These are phyloP conservation scores for Drosophila lacicola DNA, from an alignment of 2,888 invertebrate genomes.

Conservation along the genomic window DNA sequence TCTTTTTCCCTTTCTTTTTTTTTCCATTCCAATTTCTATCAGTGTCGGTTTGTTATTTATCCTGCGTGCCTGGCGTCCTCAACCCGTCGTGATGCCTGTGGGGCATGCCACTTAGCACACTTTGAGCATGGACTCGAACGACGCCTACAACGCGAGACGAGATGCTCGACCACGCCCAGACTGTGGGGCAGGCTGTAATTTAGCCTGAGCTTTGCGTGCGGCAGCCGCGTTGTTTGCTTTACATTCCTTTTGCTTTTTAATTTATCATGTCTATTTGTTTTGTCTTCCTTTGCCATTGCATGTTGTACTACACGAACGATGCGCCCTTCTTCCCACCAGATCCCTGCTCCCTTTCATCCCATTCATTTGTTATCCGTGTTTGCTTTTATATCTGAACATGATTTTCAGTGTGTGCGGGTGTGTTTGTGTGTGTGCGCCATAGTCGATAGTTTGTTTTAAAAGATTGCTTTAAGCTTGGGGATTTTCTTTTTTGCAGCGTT, in stretches of 20 bases:
- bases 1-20: conserved; percentile 3
- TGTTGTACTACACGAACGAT: conserved; percentile 37
- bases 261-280: conserved; percentile 80
- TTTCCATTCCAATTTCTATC: conserved; percentile 50
- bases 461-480: conserved; percentile 54
- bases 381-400: conserved; percentile 41
- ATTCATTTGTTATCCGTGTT: conserved; percentile 75
- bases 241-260: conserved; percentile 70
- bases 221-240: conserved; percentile 59
- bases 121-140: conserved; percentile 36
- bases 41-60: conserved; percentile 76
- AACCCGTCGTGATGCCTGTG: conserved; percentile 47
- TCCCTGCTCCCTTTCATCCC: conserved; percentile 16
- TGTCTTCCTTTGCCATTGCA: conserved; percentile 61
- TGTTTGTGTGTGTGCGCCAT: conserved; percentile 34
- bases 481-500: conserved; percentile 57
- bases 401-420: conserved; percentile 14
- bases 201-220: conserved; percentile 58
- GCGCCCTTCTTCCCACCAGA: not conserved
- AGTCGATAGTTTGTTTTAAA: conserved; percentile 71
- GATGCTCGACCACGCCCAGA: conserved; percentile 40
- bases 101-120: conserved; percentile 75
- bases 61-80: conserved; percentile 54
- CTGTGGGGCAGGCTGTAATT: conserved; percentile 45
- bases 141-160: conserved; percentile 41